Base-by-base conservation (phyloP, 2,113 vertebrate genomes). In the Urocynchramus pylzowi region DNA sequence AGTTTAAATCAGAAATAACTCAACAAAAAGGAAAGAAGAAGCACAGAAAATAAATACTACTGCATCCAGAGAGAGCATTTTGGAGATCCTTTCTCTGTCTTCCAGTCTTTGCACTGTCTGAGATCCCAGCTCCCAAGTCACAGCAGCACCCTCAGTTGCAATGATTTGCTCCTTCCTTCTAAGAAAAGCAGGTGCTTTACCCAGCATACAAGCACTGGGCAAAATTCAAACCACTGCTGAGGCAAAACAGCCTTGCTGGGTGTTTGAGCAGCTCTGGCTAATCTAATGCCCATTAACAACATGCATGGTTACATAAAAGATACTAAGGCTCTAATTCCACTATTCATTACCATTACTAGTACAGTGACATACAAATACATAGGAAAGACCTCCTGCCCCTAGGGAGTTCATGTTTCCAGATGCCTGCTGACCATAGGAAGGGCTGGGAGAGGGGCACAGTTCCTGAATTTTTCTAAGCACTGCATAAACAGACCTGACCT, bases 291-390 rank as follows among this genome's bases (percentile, higher is more conserved):
- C 61, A 59, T 89, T 93, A 95, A 70, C 49, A 84, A 70, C 49
- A 44, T 10, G 31, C 0, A 0, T 35, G 37, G 59, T 93, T 94
- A 88, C 3, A 7, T 93, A 96, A 93, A 90, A 77, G 74, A 81
- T 73, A n/a, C 67, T 78, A 45, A 87, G 28, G 60, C 47, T 83
- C 52, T 84, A 84, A 92, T 87, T 88, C 92, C 74, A 81, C 83
- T 91, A 35, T 92, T 96, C 91, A 64, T 94, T 74, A 80, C 59
- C 35, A 41, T 85, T 88, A 88, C 41, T 79, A 90, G 90, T 89
- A 81, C 37, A 52, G 42, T 76, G 35, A 53, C 45, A 82, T 24
- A 87, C 45, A 91, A 83, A 89, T 76, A 77, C 33, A 50, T 30
- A 70, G 49, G 15, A 42, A 80, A 91, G 68, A 47, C 63, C 57